Evolutionary conservation across 2,888 invertebrate species (phyloP), one percentile per base, ranked within the genome.

Genomic region (Drosophila kambysellisi): DNA sequence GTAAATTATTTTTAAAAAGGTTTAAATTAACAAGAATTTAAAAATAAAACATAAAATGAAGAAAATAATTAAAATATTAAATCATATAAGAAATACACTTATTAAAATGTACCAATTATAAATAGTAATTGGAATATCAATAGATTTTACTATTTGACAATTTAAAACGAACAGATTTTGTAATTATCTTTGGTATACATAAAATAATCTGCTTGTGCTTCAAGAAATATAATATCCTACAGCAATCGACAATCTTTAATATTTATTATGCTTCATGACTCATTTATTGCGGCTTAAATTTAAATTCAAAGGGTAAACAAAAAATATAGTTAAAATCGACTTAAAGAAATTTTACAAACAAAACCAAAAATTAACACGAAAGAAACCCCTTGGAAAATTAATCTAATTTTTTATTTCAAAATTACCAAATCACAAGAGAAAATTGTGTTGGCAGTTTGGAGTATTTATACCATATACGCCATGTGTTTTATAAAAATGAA

Each of bases 401-500:
- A 62, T 73, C 67, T 59, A 70, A 60, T 52, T 73, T 84, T 75
- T 70, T 79, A 65, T 77, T 82, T 75, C 81, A 81, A 76, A 79
- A 86, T 74, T 81, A 57, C 53, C 39, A 67, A 62, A 61, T 58
- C 52, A 56, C 48, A 59, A 48, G 70, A 71, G 71, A 54, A 79
- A 76, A 79, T 82, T 73, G 73, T 39, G 58, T 70, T 53, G 46
- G 68, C 61, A 66, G 61, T 58, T 51, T 65, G 70, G 60, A 54
- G 52, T 67, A 64, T 72, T 64, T 81, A 79, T 83, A 70, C 74
- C 79, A 81, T 66, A 79, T 86, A 86, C 81, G 83, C 68, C 81
- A 87, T 83, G 81, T 88, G 88, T 83, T 85, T 66, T 56, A 52
- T 33, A 59, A 41, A 74, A 58, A 59, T 64, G 7, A 52, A 35